Evolutionary conservation across 2,797 vertebrate genomes (phyloP), one percentile per base, ranked within the genome.

Genomic region (Scolopax bukidnonensis): DNA sequence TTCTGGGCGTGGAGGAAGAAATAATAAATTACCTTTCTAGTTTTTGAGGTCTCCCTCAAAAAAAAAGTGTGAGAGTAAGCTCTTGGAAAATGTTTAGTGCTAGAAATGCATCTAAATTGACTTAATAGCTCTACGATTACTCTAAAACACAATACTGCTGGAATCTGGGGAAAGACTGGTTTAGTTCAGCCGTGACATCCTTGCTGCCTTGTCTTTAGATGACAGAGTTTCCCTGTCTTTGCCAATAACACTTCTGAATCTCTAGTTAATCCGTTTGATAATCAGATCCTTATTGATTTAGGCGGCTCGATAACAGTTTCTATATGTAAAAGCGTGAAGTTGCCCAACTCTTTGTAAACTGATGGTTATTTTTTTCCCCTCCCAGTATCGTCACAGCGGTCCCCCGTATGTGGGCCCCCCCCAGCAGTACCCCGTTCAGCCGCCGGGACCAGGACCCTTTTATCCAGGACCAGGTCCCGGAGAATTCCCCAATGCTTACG

Each of bases 381-480:
- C 45, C 43, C 74, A 99, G 99, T 99, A 99, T 97, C 99, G 99
- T 75, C 99, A 99, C 97, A 99, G 98, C n/a, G 98, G 98, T 47
- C 97, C 99, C 41, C 99, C 99, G 0, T 99, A 99, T 1, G 99
- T 99, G 13, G 99, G 99, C 68, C 98, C 99, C 24, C 99, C 99
- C 6, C 99, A 99, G 93, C 99, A 99, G 98, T 99, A 99, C 97
- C 98, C 99, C 9, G 99, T 99, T 71, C 99, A 99, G 78, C 99
- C 99, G 1, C 99, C 99, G 0, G 99, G 99, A 65, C 98, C 99
- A 10, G 98, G 99, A 94, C 98, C 99, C 82, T 99, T 99, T 93
- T 99, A 99, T 95, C 98, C 99, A 68, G 99, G 99, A 84, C 99
- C 99, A 9, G 99, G 99, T 65, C 99, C 99, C 64, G 99, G 99